Conservation (phyloP, 2,113 vertebrate genomes). For the Ophthalmolycus amberensis region DNA sequence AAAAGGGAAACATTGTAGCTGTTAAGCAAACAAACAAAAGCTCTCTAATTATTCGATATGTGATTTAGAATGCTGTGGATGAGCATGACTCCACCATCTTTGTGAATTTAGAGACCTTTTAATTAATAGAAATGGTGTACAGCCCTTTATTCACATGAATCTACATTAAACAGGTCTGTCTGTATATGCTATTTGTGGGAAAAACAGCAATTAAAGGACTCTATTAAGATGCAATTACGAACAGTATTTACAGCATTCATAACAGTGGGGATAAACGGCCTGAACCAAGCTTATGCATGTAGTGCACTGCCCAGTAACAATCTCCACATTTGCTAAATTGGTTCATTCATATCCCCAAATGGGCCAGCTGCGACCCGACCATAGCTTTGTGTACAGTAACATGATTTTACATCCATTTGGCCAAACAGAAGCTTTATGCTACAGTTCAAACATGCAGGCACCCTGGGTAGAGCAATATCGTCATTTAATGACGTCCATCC, state of each 20-base stretch:
- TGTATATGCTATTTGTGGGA: neutral
- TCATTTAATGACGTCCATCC: conserved; percentile 57
- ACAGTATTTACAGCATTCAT: conserved; percentile 23
- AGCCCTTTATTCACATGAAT: neutral
- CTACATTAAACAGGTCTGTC: neutral
- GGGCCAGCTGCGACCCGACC: conserved; percentile 26
- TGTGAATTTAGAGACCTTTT: neutral
- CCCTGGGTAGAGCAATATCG: conserved; percentile 38
- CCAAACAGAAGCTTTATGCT: conserved; percentile 24
- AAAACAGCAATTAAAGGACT: conserved; percentile 18
- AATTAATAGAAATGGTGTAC: neutral
- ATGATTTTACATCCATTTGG: conserved; percentile 43
- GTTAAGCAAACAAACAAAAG: conserved; percentile 3
- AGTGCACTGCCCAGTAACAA: conserved; percentile 1
- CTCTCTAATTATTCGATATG: neutral
- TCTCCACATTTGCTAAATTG: conserved; percentile 42
- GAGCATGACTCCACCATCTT: neutral
- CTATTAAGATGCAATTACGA: conserved; percentile 9
- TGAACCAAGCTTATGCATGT: neutral
- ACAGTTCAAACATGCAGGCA: conserved; percentile 33
- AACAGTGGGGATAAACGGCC: neutral
- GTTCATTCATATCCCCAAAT: conserved; percentile 48
- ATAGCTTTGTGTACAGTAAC: conserved; percentile 32
- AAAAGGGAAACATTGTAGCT: neutral
- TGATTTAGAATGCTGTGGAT: neutral